phyloP scores from a whole-genome alignment of 1,140 invertebrate species.

The Cherax destructor region DNA sequence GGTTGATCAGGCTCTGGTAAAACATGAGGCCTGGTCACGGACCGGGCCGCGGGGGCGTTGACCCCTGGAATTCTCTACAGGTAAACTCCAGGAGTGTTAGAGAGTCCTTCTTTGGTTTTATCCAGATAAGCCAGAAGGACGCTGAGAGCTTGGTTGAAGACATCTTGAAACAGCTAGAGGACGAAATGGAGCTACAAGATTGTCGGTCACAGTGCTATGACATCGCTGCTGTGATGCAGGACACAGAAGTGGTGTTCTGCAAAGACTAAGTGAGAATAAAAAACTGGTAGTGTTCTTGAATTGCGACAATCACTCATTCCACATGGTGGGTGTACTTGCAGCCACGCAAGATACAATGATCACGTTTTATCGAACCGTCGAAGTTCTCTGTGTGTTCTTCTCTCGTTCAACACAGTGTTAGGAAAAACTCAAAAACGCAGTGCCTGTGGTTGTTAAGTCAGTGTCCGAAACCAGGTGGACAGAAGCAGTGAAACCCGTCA shows the following conservation, averaged over 20 bases:
- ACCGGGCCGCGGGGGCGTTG: too few relatives aligned
- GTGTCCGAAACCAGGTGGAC: neutral
- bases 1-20: too few relatives aligned
- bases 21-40: too few relatives aligned
- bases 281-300: neutral
- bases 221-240: conserved; percentile 13
- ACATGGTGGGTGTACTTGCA: neutral
- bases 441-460: neutral
- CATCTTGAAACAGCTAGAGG: neutral
- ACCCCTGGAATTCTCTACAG: too few relatives aligned
- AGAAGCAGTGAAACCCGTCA: too few relatives aligned
- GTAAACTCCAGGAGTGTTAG: too few relatives aligned
- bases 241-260: conserved; percentile 20
- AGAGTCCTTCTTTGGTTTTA: conserved; percentile 12
- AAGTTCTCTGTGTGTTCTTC: neutral
- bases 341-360: neutral
- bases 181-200: neutral
- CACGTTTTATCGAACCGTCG: neutral
- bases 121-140: conserved; percentile 10
- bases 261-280: neutral
- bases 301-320: neutral
- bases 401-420: too few relatives aligned
- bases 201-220: conserved; percentile 29
- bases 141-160: neutral
- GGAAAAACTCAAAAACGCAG: too few relatives aligned